Evolutionary conservation across 2,888 invertebrate species (phyloP).

Genomic region (Xestobium rufovillosum): DNA sequence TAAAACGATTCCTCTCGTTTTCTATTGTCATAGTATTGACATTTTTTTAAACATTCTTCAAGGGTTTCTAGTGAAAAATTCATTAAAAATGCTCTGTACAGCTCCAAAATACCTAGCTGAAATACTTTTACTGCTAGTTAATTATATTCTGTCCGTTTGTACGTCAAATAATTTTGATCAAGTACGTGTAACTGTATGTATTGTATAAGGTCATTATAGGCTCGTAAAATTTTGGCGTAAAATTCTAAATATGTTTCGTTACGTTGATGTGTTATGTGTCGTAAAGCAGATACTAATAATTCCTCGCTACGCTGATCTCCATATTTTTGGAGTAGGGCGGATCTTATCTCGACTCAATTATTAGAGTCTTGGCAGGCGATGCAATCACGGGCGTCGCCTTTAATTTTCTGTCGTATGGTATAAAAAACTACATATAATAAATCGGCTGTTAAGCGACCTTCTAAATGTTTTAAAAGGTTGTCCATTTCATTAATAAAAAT

Average conservation of each 20-base stretch:
- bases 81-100: slow-evolving; percentile 6
- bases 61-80: slow-evolving; percentile 5
- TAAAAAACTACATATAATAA: slow-evolving; percentile 7
- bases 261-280: slow-evolving; percentile 2
- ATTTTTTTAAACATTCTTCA: slow-evolving; percentile 7
- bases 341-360: slow-evolving; percentile 2
- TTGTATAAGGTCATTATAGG: slow-evolving; percentile 5
- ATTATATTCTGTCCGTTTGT: slow-evolving; percentile 5
- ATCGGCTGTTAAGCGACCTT: slow-evolving; percentile 10
- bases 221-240: slow-evolving; percentile 1
- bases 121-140: slow-evolving; percentile 2
- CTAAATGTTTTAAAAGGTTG: slow-evolving; percentile 5
- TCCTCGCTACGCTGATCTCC: slow-evolving; percentile 12
- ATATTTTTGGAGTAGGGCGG: slow-evolving; percentile 7
- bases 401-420: slow-evolving; percentile 12
- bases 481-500: slow-evolving; percentile 13
- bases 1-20: slow-evolving; percentile 8
- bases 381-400: slow-evolving; percentile 9
- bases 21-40: slow-evolving; percentile 7
- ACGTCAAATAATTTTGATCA: neutral
- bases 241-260: slow-evolving; percentile 6
- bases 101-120: slow-evolving; percentile 6
- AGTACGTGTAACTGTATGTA: neutral
- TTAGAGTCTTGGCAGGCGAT: slow-evolving; percentile 6
- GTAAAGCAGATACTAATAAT: slow-evolving; percentile 7